These are phyloP conservation scores for Sebastes dallii DNA, from an alignment of 2,797 vertebrate species.

Conservation along the genomic window DNA sequence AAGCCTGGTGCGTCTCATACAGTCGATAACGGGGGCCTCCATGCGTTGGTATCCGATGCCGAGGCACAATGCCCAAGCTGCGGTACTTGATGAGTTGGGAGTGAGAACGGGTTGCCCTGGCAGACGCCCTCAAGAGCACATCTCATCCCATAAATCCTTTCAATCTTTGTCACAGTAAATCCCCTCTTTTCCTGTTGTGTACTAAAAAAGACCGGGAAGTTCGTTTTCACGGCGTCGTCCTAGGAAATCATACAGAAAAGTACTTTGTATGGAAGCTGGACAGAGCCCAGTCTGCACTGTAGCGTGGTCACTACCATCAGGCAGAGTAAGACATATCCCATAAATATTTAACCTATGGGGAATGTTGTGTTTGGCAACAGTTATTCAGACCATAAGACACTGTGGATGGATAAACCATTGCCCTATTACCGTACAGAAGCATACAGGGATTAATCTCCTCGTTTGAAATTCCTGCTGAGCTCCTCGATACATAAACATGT, in stretches of 20 bases:
- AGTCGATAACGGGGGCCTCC: not conserved
- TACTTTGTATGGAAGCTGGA: conserved; percentile 23
- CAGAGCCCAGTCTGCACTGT: not conserved
- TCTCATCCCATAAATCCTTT: conserved; percentile 46
- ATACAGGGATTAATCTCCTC: conserved; percentile 49
- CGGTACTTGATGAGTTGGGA: accelerated
- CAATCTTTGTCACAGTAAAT: conserved; percentile 35
- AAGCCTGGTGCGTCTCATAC: not conserved
- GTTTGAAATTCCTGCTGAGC: conserved; percentile 43
- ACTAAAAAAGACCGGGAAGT: conserved; percentile 2
- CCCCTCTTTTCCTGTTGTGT: conserved; percentile 6
- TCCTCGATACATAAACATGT: conserved; percentile 54
- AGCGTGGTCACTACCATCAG: conserved; percentile 17
- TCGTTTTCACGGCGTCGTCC: conserved; percentile 18
- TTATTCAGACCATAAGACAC: conserved; percentile 21
- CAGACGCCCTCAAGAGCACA: conserved; percentile 30
- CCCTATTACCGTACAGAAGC: conserved; percentile 27
- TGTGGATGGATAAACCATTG: conserved; percentile 39
- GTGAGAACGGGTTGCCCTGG: not conserved
- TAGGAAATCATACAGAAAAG: conserved; percentile 33
- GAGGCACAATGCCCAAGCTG: accelerated
- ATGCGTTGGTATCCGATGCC: not conserved
- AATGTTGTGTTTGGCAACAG: conserved; percentile 58
- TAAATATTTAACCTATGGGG: conserved; percentile 47
- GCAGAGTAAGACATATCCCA: conserved; percentile 20